phyloP scores from a whole-genome alignment of 2,113 vertebrate genomes.

The Uropsilus gracilis region DNA sequence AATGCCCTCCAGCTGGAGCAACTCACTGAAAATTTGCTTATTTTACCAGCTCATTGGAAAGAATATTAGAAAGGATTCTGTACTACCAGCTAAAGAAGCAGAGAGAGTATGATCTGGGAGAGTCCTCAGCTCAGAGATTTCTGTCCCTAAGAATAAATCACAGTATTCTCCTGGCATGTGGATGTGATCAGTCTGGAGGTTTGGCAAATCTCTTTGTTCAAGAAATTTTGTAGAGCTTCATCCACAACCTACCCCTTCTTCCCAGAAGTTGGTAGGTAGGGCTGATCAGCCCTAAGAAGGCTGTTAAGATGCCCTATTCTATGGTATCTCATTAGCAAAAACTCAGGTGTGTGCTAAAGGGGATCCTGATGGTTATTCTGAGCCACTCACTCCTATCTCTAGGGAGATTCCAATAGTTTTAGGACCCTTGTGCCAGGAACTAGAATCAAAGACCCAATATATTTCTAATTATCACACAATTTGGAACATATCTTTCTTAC shows the following conservation, averaged over 20 bases:
- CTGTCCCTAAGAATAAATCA: neutral
- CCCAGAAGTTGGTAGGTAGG: neutral
- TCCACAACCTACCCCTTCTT: neutral
- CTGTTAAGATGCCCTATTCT: neutral
- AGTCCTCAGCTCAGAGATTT: neutral
- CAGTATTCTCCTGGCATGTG: rapidly evolving
- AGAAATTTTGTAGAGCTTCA: neutral
- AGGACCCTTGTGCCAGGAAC: neutral
- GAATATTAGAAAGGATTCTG: neutral
- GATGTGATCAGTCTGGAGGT: neutral
- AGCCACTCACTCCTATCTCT: too few species aligned
- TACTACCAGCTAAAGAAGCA: neutral
- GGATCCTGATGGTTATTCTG: neutral
- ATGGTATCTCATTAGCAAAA: neutral
- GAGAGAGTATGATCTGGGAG: neutral
- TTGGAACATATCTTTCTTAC: neutral
- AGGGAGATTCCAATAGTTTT: neutral
- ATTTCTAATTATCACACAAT: neutral
- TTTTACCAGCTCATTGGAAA: neutral
- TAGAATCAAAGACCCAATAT: neutral
- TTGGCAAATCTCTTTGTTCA: neutral
- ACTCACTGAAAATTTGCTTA: neutral
- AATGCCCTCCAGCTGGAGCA: neutral
- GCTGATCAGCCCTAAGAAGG: neutral
- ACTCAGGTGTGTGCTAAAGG: neutral